phyloP scores from a whole-genome alignment of 2,888 invertebrate genomes.

The Blastobasis lacticolella region DNA sequence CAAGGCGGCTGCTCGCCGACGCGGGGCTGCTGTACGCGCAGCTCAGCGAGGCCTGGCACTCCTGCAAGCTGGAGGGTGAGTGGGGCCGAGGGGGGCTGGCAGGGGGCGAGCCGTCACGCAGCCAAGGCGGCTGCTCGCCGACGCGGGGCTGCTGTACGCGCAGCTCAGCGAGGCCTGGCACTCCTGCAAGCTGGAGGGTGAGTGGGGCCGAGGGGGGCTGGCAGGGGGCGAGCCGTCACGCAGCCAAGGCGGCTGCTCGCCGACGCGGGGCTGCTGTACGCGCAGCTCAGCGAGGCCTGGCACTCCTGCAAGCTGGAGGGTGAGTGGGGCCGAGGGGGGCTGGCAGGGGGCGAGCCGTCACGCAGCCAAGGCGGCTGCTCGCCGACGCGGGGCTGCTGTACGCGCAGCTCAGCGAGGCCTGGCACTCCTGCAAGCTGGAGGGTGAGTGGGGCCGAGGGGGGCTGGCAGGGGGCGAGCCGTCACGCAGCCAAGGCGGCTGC shows the following conservation, averaged over 20 bases:
- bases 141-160: conserved; percentile 82
- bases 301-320: conserved; percentile 67
- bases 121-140: conserved; percentile 40
- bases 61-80: conserved; percentile 61
- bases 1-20: conserved; percentile 55
- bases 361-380: background rate
- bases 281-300: conserved; percentile 77
- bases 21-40: conserved; percentile 82
- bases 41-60: conserved; percentile 76
- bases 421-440: too few species aligned
- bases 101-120: too few species aligned
- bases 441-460: too few species aligned
- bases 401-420: background rate
- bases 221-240: too few species aligned
- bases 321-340: too few species aligned
- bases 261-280: conserved; percentile 83
- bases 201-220: too few species aligned
- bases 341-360: too few species aligned
- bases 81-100: too few species aligned
- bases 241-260: conserved; percentile 26
- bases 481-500: too few species aligned
- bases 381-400: background rate
- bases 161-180: conserved; percentile 78
- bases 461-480: too few species aligned
- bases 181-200: conserved; percentile 63